phyloP scores from a whole-genome alignment of 2,797 vertebrate genomes.

The Pseudochirops corinnae region DNA sequence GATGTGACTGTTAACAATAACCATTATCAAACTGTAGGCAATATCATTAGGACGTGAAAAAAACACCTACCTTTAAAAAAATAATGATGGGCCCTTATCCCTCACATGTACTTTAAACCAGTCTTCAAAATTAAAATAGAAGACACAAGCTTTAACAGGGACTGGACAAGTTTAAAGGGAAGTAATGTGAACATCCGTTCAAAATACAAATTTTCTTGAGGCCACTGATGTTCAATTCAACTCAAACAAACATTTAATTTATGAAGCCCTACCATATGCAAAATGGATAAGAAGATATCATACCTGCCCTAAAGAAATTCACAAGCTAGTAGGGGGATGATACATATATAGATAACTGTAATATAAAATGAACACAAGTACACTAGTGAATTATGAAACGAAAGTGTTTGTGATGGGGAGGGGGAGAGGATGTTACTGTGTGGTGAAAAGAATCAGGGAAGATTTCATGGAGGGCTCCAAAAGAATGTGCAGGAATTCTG shows the following conservation, averaged over 20 bases:
- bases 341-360: neutral
- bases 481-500: neutral
- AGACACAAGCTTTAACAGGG: constrained; percentile 59
- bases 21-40: constrained; percentile 33
- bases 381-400: neutral
- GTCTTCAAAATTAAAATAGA: constrained; percentile 51
- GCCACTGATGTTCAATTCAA: constrained; percentile 23
- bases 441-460: neutral
- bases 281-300: neutral
- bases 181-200: constrained; percentile 57
- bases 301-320: neutral
- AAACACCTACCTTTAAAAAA: neutral
- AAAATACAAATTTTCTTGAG: constrained; percentile 62
- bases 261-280: neutral
- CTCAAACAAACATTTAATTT: constrained; percentile 11
- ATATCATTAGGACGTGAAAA: neutral
- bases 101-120: constrained; percentile 55
- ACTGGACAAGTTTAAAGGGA: constrained; percentile 52
- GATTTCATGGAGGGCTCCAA: neutral
- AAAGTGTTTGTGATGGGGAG: neutral
- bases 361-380: neutral
- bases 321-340: neutral
- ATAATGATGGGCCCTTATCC: constrained; percentile 7
- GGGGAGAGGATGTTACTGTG: neutral
- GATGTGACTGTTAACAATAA: constrained; percentile 46